A percentile compares a stretch with the other conserved stretches of the same genome.
Conservation (phyloP, 2,113 vertebrate species). For the Clinocottus analis region DNA sequence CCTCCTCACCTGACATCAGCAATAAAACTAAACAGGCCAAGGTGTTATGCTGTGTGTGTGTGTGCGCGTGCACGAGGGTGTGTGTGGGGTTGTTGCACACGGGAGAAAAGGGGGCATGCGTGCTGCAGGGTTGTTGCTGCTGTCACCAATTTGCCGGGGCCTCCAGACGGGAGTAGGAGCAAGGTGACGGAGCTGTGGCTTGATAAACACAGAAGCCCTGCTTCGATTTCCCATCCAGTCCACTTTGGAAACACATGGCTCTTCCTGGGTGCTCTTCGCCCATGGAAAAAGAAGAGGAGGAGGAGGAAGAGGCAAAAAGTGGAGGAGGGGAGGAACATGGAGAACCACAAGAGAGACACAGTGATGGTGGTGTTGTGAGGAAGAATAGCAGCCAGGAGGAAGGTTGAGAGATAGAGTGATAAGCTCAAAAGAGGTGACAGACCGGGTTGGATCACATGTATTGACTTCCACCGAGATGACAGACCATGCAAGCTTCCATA, state of each 20-base stretch:
- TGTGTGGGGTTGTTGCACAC: constrained; percentile 40
- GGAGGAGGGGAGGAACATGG: constrained; percentile 13
- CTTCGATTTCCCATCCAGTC: constrained; percentile 84
- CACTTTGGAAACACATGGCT: constrained; percentile 87
- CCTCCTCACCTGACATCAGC: constrained; percentile 81
- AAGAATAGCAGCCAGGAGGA: constrained; percentile 46
- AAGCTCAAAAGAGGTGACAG: constrained; percentile 30
- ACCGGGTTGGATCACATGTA: constrained; percentile 33
- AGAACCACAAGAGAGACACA: constrained; percentile 52
- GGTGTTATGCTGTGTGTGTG: constrained; percentile 62
- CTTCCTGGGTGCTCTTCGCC: constrained; percentile 76
- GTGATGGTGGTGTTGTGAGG: constrained; percentile 61
- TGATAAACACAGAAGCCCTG: constrained; percentile 88
- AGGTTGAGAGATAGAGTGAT: constrained; percentile 18
- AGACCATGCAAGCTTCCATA: not conserved
- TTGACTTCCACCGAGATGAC: constrained; percentile 25
- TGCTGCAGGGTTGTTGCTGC: constrained; percentile 74
- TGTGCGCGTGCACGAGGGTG: constrained; percentile 11
- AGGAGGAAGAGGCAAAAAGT: constrained; percentile 5
- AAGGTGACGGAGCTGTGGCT: constrained; percentile 85
- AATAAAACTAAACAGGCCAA: constrained; percentile 82
- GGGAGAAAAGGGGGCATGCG: constrained; percentile 59
- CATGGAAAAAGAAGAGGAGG: constrained; percentile 23
- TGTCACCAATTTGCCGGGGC: constrained; percentile 81
- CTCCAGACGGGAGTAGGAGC: constrained; percentile 80